A percentile compares a stretch with the other conserved stretches of the same genome.
phyloP scores from a whole-genome alignment of 1,140 invertebrate genomes.

The Hypsibius dujardini region DNA sequence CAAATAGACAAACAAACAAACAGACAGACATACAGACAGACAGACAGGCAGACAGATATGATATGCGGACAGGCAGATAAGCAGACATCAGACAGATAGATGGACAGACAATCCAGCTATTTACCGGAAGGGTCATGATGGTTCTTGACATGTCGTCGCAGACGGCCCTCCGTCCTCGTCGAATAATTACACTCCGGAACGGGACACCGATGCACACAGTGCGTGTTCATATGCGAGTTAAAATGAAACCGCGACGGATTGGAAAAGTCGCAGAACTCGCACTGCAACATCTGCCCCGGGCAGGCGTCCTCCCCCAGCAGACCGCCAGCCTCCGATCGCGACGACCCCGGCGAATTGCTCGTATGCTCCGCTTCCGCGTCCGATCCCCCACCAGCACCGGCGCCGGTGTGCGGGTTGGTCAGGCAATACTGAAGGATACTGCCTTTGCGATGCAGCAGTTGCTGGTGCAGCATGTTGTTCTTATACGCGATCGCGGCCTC shows the following conservation, averaged over 20 bases:
- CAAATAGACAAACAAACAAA: no score
- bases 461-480: background rate
- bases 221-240: constrained; percentile 38
- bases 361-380: constrained; percentile 16
- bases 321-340: background rate
- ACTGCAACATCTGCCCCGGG: constrained; percentile 25
- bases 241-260: constrained; percentile 32
- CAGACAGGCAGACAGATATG: no score
- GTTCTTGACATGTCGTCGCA: constrained; percentile 43
- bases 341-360: constrained; percentile 10
- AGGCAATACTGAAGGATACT: background rate
- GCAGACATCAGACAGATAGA: constrained; percentile 21
- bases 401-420: background rate
- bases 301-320: background rate
- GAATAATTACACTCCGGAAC: constrained; percentile 42
- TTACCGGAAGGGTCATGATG: constrained; percentile 24
- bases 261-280: constrained; percentile 31
- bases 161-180: constrained; percentile 39
- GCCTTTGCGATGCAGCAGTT: background rate
- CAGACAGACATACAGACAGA: no score
- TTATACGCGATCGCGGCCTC: background rate
- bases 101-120: no score
- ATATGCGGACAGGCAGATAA: no score
- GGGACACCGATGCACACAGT: constrained; percentile 36
- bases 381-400: background rate